Percentiles rank a stretch among this genome's conserved stretches.
These are phyloP conservation scores for Ormia ochracea DNA, from an alignment of 2,888 invertebrate genomes.

Conservation along the genomic window DNA sequence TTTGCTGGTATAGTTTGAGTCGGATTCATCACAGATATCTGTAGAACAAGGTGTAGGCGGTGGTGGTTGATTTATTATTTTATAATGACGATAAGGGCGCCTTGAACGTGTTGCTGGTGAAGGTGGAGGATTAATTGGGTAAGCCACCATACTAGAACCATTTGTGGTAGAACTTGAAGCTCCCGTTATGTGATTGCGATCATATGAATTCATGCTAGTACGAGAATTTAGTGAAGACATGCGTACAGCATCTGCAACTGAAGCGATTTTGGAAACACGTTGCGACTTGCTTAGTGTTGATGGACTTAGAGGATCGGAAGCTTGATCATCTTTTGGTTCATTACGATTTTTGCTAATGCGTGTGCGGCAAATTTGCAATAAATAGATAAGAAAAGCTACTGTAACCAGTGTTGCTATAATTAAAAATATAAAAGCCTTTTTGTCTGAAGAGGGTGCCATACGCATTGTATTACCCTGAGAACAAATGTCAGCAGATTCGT, in stretches of 20 bases:
- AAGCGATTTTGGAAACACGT: slow-evolving; percentile 76
- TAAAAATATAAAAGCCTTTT: slow-evolving; percentile 79
- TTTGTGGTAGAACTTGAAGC: slow-evolving; percentile 77
- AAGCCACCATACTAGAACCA: slow-evolving; percentile 79
- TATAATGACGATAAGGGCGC: slow-evolving; percentile 86
- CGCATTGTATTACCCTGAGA: slow-evolving; percentile 77
- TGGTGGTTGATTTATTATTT: slow-evolving; percentile 88
- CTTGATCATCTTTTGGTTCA: slow-evolving; percentile 81
- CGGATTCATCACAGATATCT: slow-evolving; percentile 94
- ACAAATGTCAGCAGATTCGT: slow-evolving; percentile 84
- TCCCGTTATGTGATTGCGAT: slow-evolving; percentile 84
- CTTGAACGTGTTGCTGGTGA: slow-evolving; percentile 90
- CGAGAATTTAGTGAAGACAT: slow-evolving; percentile 82
- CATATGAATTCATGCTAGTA: slow-evolving; percentile 82
- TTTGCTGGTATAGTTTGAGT: slow-evolving; percentile 83
- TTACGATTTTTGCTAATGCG: slow-evolving; percentile 78
- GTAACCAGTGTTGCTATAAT: slow-evolving; percentile 79
- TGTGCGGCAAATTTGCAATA: slow-evolving; percentile 79
- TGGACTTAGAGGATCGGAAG: slow-evolving; percentile 82
- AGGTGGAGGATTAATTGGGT: slow-evolving; percentile 94
- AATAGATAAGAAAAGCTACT: slow-evolving; percentile 78
- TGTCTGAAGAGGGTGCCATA: slow-evolving; percentile 77
- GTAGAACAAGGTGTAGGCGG: slow-evolving; percentile 97
- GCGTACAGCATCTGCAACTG: slow-evolving; percentile 79
- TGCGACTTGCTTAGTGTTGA: slow-evolving; percentile 74